phyloP scores from a whole-genome alignment of 2,888 invertebrate species.

The Colostygia pectinataria region DNA sequence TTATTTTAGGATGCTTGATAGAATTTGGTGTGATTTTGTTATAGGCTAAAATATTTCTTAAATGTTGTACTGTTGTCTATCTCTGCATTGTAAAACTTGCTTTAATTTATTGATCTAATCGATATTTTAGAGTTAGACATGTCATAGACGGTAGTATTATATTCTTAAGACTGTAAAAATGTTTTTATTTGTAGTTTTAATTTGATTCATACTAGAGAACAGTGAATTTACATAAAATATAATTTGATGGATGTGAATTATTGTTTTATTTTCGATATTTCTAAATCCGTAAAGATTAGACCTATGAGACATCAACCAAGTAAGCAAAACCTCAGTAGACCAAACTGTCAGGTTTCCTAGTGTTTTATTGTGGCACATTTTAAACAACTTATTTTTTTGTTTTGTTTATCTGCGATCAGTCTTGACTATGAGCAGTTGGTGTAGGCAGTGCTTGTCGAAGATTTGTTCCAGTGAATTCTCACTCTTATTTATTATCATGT shows the following conservation, averaged over 20 bases:
- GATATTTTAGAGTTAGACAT: conserved; percentile 31
- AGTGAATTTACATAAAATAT: conserved; percentile 46
- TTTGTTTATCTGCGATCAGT: too few relatives aligned
- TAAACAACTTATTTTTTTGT: too few relatives aligned
- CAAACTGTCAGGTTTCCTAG: too few relatives aligned
- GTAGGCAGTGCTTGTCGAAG: too few relatives aligned
- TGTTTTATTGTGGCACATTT: too few relatives aligned
- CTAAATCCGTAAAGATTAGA: too few relatives aligned
- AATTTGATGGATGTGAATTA: conserved; percentile 31
- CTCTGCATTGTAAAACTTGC: conserved; percentile 46
- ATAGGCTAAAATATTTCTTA: conserved; percentile 35
- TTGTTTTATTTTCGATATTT: conserved; percentile 19
- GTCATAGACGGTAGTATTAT: conserved; percentile 37
- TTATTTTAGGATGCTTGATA: conserved; percentile 24
- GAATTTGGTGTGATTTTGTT: conserved; percentile 26
- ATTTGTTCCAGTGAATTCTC: too few relatives aligned
- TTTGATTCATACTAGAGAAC: conserved; percentile 37
- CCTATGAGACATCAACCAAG: too few relatives aligned
- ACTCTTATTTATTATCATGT: too few relatives aligned
- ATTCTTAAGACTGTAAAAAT: conserved; percentile 48
- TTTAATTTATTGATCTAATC: conserved; percentile 35
- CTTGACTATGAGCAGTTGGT: too few relatives aligned
- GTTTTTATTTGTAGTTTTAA: conserved; percentile 34
- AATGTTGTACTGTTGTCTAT: conserved; percentile 39
- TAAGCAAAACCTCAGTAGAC: too few relatives aligned